Conservation (phyloP, 2,113 vertebrate genomes). For the Ahaetulla prasina region DNA sequence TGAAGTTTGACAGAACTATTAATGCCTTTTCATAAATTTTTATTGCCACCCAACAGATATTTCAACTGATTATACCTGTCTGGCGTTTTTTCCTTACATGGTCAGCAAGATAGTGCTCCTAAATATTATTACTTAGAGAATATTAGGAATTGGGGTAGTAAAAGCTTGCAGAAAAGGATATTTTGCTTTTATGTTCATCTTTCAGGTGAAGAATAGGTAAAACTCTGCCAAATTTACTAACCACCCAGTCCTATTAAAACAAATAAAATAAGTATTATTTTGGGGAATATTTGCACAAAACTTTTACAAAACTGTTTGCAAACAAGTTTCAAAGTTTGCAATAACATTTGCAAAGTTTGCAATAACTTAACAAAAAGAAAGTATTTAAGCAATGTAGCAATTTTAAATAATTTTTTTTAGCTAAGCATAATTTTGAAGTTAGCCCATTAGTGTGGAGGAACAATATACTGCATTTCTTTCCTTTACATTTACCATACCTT, state of each 20-base stretch:
- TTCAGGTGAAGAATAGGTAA: constrained; percentile 86
- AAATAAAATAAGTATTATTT: not conserved
- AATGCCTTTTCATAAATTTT: not conserved
- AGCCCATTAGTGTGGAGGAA: not conserved
- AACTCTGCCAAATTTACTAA: constrained; percentile 94
- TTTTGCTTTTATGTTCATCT: constrained; percentile 74
- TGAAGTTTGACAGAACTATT: not conserved
- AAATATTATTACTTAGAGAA: not conserved
- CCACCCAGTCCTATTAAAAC: constrained; percentile 87
- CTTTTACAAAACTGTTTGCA: not conserved
- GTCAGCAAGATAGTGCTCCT: too few relatives aligned
- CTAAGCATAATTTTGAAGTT: not conserved
- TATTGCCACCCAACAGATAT: not conserved
- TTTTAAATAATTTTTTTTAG: not conserved
- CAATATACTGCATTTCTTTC: not conserved
- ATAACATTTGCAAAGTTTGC: not conserved
- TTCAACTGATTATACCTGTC: not conserved
- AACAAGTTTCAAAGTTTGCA: not conserved
- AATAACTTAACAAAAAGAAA: not conserved
- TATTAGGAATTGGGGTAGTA: not conserved
- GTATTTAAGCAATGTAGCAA: not conserved
- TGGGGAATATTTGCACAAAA: not conserved
- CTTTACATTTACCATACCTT: constrained; percentile 66
- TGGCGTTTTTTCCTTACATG: not conserved
- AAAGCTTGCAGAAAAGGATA: constrained; percentile 73